Base-by-base conservation (phyloP, 2,797 vertebrate genomes). In the Simalia tracyae region DNA sequence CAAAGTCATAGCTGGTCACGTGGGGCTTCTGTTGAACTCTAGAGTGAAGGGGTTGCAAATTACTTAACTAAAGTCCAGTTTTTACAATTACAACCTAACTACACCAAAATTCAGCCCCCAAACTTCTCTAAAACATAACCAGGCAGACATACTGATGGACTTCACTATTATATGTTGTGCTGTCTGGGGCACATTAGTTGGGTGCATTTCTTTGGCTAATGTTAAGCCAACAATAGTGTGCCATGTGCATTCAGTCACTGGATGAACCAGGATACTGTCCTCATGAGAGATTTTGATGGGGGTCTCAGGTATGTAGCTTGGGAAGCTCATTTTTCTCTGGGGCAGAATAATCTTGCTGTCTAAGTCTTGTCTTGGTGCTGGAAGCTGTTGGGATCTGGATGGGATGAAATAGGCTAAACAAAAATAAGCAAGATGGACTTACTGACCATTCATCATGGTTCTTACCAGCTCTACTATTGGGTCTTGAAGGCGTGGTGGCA, bases 1-100 rank as follows among this genome's bases (percentile, higher is more conserved):
- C 97, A 72, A 99, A 98, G 91, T 98, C 97, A 0, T 92, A 31
- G 93, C 98, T 98, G 88, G 98, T 96, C 91, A 97, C 96, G 3
- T 98, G 99, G 1, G 61, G 96, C 76, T 95, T 97, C 85, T 97
- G 96, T 42, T 97, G 96, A 94, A 98, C 92, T 31, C 99, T 99
- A 96, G 2, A 86, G 93, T 95, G 0, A 92, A 68, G 57, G 4
- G 11, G 88, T 4, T 1, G 86, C 26, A 93, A 91, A 54, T 57
- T 59, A 36, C 15, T 59, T 59, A 19, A 8, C 0, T 9, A 7
- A 66, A 57, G 26, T 14, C 31, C 68, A 28, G 60, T 17, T 57
- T n/a, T 22, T 63, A 19, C 15, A 31, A 63, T 81, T 14, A 76
- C 15, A 2, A 19, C 1, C 28, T 14, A 12, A 63, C n/a, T n/a